Evolutionary conservation across 35 echinoderm and acorn worm genomes (phyloP).

Genomic region (Hemicentrotus pulcherrimus): DNA sequence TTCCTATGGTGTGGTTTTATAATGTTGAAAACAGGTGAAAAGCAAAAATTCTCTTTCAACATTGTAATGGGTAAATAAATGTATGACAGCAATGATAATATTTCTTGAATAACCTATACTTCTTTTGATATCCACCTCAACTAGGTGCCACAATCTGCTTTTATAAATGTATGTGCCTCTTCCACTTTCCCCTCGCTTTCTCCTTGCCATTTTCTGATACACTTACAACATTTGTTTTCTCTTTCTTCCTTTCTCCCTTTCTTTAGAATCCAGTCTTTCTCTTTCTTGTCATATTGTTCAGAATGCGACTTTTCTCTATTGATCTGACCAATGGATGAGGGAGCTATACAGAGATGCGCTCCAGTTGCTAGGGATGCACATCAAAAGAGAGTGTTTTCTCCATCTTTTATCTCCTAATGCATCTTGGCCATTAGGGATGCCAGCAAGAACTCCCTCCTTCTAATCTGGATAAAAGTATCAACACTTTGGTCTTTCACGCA

Average conservation of each 20-base stretch:
- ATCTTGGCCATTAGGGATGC: constrained; percentile 22
- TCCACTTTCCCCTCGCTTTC: background rate
- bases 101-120: background rate
- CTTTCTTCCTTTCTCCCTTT: background rate
- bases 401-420: constrained; percentile 36
- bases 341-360: constrained; percentile 7
- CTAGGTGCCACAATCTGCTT: background rate
- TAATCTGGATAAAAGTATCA: constrained; percentile 43
- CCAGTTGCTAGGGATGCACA: constrained; percentile 17
- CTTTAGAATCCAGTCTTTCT: background rate
- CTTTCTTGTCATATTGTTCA: background rate
- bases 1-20: background rate
- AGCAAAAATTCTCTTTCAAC: background rate
- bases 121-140: background rate
- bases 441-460: background rate
- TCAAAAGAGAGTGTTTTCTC: background rate
- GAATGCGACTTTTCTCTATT: background rate
- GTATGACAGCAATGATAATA: background rate
- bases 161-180: background rate
- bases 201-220: background rate
- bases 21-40: background rate
- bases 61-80: background rate
- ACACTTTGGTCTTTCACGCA: constrained; percentile 14
- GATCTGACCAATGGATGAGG: constrained; percentile 15
- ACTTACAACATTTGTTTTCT: background rate